A percentile compares a stretch with the other conserved stretches of the same genome.
Evolutionary conservation across 1,140 invertebrate genomes (phyloP).

Genomic region (Hetaerina americana): DNA sequence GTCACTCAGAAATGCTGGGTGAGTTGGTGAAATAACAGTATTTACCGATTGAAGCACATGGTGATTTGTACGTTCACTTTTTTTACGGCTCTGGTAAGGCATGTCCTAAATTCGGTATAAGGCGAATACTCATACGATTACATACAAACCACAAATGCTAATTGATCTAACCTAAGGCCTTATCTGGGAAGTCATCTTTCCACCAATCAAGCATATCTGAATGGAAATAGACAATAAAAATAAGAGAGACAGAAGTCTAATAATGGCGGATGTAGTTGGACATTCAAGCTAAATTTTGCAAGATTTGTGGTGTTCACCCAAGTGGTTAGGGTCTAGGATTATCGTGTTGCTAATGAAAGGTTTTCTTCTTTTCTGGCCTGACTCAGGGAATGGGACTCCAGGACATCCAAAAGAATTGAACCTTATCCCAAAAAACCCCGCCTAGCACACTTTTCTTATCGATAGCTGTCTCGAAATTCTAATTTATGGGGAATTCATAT

Average conservation of each 20-base stretch:
- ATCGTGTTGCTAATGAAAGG: background rate
- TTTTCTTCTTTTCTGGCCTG: background rate
- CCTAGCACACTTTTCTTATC: background rate
- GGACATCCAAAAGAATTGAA: background rate
- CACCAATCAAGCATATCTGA: too few species aligned
- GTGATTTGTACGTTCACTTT: too few species aligned
- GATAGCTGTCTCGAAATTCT: background rate
- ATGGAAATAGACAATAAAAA: too few species aligned
- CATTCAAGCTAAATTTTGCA: background rate
- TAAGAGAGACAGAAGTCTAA: background rate
- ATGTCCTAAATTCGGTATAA: too few species aligned
- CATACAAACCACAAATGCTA: too few species aligned
- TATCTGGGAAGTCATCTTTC: too few species aligned
- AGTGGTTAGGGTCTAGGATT: background rate
- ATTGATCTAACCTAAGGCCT: too few species aligned
- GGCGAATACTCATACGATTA: too few species aligned
- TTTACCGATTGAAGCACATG: too few species aligned
- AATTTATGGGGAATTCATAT: background rate
- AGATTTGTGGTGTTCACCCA: background rate
- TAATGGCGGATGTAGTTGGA: background rate
- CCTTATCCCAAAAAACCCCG: background rate
- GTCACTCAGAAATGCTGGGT: too few species aligned
- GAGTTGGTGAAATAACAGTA: too few species aligned
- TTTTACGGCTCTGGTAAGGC: too few species aligned
- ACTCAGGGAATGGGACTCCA: background rate